Percentiles rank a stretch among this genome's conserved stretches.
phyloP scores from a whole-genome alignment of 2,797 vertebrate genomes.

The Melanotaenia pygmaea region DNA sequence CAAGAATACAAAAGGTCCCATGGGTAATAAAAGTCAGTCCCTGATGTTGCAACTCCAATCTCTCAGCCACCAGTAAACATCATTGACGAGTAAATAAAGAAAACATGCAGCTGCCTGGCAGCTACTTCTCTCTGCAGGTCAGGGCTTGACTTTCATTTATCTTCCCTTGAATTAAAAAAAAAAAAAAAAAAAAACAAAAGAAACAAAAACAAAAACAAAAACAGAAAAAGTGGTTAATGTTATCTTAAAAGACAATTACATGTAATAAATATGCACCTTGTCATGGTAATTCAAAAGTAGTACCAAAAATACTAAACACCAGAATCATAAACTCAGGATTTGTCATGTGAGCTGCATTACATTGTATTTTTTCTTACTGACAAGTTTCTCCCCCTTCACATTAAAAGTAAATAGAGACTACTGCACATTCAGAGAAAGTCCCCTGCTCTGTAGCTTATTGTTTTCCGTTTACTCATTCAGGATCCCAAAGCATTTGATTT shows the following conservation, averaged over 20 bases:
- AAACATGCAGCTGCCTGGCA: slow-evolving; percentile 32
- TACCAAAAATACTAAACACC: slow-evolving; percentile 29
- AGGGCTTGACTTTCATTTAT: slow-evolving; percentile 45
- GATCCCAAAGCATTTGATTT: slow-evolving; percentile 3
- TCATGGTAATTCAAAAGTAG: background rate
- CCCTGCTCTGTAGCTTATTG: slow-evolving; percentile 1
- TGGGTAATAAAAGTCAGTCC: slow-evolving; percentile 64
- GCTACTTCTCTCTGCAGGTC: slow-evolving; percentile 33
- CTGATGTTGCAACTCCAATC: slow-evolving; percentile 68
- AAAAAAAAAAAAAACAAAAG: too few relatives aligned
- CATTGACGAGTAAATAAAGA: slow-evolving; percentile 74
- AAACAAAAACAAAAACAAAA: background rate
- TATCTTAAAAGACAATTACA: slow-evolving; percentile 9
- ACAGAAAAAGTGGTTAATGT: slow-evolving; percentile 2
- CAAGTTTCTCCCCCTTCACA: slow-evolving; percentile 16
- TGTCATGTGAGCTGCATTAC: slow-evolving; percentile 25
- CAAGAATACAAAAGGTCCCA: slow-evolving; percentile 66
- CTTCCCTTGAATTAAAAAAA: slow-evolving; percentile 20
- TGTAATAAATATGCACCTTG: slow-evolving; percentile 26
- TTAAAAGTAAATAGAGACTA: slow-evolving; percentile 55
- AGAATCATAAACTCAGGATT: slow-evolving; percentile 51
- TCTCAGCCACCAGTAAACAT: slow-evolving; percentile 64
- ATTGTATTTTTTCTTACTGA: slow-evolving; percentile 25
- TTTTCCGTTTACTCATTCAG: slow-evolving; percentile 15
- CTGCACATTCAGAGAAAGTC: slow-evolving; percentile 20